phyloP scores from a whole-genome alignment of 2,888 invertebrate genomes.

The Agrotis clavis region DNA sequence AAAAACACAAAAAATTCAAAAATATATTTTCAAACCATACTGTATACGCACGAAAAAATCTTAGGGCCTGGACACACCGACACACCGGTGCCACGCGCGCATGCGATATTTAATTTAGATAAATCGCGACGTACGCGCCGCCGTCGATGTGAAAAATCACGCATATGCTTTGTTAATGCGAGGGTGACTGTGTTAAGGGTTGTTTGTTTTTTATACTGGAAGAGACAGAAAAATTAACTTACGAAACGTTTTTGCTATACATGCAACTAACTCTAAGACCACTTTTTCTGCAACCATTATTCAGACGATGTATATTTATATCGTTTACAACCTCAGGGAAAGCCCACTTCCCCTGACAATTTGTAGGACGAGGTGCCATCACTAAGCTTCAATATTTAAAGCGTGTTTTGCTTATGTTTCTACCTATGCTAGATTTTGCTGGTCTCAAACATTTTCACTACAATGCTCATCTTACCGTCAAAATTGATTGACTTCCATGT shows the following conservation, averaged over 20 bases:
- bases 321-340: no score
- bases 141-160: conserved; percentile 87
- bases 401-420: not conserved
- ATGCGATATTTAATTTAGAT: conserved; percentile 91
- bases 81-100: conserved; percentile 85
- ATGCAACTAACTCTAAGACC: no score
- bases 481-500: no score
- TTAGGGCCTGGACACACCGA: conserved; percentile 79
- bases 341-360: no score
- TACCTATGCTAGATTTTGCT: no score
- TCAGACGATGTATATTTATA: no score
- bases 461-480: no score
- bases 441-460: no score
- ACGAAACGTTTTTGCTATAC: no score
- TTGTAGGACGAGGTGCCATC: not conserved
- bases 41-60: conserved; percentile 75
- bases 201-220: conserved; percentile 68
- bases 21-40: conserved; percentile 64
- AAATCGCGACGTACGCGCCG: conserved; percentile 89
- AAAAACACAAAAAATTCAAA: no score
- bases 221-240: conserved; percentile 50
- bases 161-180: conserved; percentile 83
- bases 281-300: no score
- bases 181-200: conserved; percentile 68
- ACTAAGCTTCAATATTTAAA: not conserved